Percentiles rank a stretch among this genome's conserved stretches.
These are phyloP conservation scores for Hybognathus amarus DNA, from an alignment of 2,797 vertebrate genomes.

Conservation along the genomic window DNA sequence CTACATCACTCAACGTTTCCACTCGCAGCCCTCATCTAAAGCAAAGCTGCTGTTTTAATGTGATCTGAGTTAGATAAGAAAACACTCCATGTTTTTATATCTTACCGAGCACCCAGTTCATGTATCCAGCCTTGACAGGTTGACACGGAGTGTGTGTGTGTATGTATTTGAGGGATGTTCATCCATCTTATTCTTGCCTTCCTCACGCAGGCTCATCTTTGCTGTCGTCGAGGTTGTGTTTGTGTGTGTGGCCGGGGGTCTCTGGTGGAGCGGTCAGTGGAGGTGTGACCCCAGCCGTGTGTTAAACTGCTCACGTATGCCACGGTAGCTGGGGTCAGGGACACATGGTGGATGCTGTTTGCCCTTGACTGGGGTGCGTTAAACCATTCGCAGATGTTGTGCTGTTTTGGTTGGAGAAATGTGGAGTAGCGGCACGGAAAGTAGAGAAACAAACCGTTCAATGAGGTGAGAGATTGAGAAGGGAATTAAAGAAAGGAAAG, in stretches of 20 bases:
- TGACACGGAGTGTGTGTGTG: constrained; percentile 52
- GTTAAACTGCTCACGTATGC: constrained; percentile 59
- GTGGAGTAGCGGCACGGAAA: constrained; percentile 26
- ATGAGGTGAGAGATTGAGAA: background rate
- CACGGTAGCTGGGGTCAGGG: constrained; percentile 64
- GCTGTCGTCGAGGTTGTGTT: constrained; percentile 41
- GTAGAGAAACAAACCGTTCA: constrained; percentile 25
- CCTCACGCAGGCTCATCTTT: constrained; percentile 55
- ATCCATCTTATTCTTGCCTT: constrained; percentile 48
- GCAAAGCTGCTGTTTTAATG: constrained; percentile 64
- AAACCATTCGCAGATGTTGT: constrained; percentile 63
- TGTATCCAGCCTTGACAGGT: constrained; percentile 58
- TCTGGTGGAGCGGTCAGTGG: constrained; percentile 24
- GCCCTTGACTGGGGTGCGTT: constrained; percentile 69
- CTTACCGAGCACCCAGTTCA: constrained; percentile 52
- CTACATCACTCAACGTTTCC: constrained; percentile 73
- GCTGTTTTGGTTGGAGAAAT: constrained; percentile 58
- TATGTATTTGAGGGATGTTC: constrained; percentile 54
- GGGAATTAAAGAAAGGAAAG: constrained; percentile 35
- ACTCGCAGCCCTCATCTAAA: constrained; percentile 55
- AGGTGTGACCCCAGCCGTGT: constrained; percentile 55
- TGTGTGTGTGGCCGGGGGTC: constrained; percentile 44
- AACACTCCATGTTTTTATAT: constrained; percentile 67
- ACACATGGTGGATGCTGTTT: constrained; percentile 66
- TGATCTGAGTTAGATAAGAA: constrained; percentile 70